Evolutionary conservation across 2,888 invertebrate genomes (phyloP), one percentile per base, ranked within the genome.

Genomic region (Serrognathus titanus): DNA sequence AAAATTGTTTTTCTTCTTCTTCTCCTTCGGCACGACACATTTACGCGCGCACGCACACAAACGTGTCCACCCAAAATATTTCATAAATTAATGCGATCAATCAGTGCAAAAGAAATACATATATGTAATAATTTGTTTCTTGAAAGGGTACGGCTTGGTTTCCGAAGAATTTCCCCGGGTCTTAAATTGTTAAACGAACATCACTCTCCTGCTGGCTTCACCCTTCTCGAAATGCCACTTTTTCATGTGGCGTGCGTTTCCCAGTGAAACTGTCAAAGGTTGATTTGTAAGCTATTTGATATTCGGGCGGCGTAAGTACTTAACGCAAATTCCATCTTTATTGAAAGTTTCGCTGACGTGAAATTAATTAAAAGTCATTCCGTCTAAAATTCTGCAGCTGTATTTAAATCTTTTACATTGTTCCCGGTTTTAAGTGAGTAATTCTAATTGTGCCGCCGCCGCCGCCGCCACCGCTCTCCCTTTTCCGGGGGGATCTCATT

Each of bases 331-430:
- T 61, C 65, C 63, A 63, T 62, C 66, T 64, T 66, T 67, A 71
- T 71, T 67, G 69, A 68, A 64, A 68, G 66, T 65, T 64, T 60
- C 68, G 63, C 63, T 68, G 69, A 69, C 68, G 66, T 65, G 66
- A 69, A 72, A 71, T 72, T 71, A 72, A 72, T 72, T 71, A 71
- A 69, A 71, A 68, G 63, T 62, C 62, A 48, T 53, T 43, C 43
- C 43, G 16, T 16, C 43, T 11, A 20, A 43, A 43, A 9, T 43
- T 43, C 43, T 43, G n/a, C 24, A 11, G 43, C 43, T 16, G 43
- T 43, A 43, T 43, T 43, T 43, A 43, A 43, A 43, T 43, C 43
- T 43, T 16, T 11, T 43, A 43, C 43, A 43, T 43, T 43, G 43
- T 43, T 43, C 43, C 43, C 43, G 43, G 43, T 43, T 43, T 43